Conservation (phyloP, 64 coral and sea anemone species). For the Porites australiensis region DNA sequence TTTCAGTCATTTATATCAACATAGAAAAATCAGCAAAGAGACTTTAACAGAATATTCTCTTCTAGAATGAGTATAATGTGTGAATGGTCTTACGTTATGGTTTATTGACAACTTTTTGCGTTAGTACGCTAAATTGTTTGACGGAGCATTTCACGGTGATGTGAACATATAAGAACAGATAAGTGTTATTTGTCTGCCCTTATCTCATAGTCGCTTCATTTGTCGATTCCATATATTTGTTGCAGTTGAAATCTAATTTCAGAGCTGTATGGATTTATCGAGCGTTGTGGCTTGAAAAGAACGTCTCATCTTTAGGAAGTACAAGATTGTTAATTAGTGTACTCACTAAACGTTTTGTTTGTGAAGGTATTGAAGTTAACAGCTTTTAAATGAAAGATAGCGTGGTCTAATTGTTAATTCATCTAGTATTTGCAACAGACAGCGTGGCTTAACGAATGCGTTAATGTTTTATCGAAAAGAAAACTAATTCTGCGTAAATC, state of each 20-base stretch:
- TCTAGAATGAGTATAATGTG: background rate
- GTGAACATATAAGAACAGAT: background rate
- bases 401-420: background rate
- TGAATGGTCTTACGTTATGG: background rate
- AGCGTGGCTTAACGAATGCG: background rate
- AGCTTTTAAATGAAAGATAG: background rate
- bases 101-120: background rate
- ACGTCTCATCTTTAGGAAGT: background rate
- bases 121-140: slow-evolving; percentile 1
- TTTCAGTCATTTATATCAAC: too few relatives aligned
- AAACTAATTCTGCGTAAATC: background rate
- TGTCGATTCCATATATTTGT: background rate
- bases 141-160: background rate
- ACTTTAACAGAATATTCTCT: too few relatives aligned
- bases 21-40: too few relatives aligned
- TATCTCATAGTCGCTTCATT: background rate
- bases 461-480: background rate
- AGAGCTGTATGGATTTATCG: background rate
- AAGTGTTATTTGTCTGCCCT: background rate
- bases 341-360: slow-evolving; percentile 17
- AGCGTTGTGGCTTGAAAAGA: background rate
- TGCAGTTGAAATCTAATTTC: background rate
- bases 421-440: background rate
- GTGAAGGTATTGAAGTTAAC: background rate
- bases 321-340: background rate